These are phyloP conservation scores for Epinephelus awoara DNA, from an alignment of 2,797 vertebrate genomes.

Conservation along the genomic window DNA sequence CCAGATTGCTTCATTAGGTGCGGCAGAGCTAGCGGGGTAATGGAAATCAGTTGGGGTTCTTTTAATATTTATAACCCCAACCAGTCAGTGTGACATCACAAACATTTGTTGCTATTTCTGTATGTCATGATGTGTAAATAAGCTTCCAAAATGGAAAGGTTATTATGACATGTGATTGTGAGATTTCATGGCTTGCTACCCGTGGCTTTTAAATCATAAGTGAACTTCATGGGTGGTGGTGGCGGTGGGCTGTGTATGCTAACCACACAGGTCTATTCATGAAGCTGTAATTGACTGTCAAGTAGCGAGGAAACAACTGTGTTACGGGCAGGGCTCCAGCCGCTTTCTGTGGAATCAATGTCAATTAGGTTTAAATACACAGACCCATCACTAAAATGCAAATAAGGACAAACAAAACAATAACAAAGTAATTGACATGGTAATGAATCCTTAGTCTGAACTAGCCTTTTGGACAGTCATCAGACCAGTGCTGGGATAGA, in stretches of 20 bases:
- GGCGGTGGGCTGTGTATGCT: slow-evolving; percentile 33
- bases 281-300: slow-evolving; percentile 72
- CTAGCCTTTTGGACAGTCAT: slow-evolving; percentile 32
- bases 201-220: slow-evolving; percentile 58
- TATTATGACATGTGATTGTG: slow-evolving; percentile 40
- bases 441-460: slow-evolving; percentile 60
- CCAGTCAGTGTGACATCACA: slow-evolving; percentile 46
- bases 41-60: slow-evolving; percentile 54
- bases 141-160: slow-evolving; percentile 42
- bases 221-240: slow-evolving; percentile 57
- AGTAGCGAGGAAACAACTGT: slow-evolving; percentile 50
- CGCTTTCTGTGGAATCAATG: slow-evolving; percentile 53
- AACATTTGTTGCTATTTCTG: slow-evolving; percentile 55
- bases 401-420: slow-evolving; percentile 56
- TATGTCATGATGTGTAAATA: slow-evolving; percentile 56
- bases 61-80: slow-evolving; percentile 62
- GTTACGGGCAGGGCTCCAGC: slow-evolving; percentile 52
- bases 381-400: slow-evolving; percentile 47
- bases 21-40: slow-evolving; percentile 17
- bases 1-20: slow-evolving; percentile 57
- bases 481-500: slow-evolving; percentile 2
- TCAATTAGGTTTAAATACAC: slow-evolving; percentile 63
- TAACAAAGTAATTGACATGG: slow-evolving; percentile 44
- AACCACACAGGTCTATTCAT: slow-evolving; percentile 63
- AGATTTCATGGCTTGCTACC: slow-evolving; percentile 34